A percentile compares a stretch with the other conserved stretches of the same genome.
phyloP scores from a whole-genome alignment of 2,888 invertebrate species.

The Pseudococcus viburni region DNA sequence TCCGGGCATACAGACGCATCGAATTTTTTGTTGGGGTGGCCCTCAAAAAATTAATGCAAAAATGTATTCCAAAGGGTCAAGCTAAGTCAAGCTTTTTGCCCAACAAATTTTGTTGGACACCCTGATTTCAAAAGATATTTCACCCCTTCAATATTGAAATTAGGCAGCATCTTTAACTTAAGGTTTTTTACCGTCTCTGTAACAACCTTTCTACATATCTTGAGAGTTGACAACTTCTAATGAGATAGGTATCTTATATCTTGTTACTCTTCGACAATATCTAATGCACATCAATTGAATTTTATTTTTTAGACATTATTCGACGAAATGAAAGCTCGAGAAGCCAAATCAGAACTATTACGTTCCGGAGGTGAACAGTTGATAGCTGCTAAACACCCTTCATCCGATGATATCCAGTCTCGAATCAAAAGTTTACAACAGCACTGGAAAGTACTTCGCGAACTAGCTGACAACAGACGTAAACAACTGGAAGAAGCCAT shows the following conservation, averaged over 20 bases:
- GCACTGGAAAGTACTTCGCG: slow-evolving; percentile 92
- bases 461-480: slow-evolving; percentile 82
- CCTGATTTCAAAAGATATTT: too few relatives aligned
- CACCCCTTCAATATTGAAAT: too few relatives aligned
- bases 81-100: too few relatives aligned
- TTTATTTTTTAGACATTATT: slow-evolving; percentile 72
- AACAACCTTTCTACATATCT: too few relatives aligned
- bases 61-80: too few relatives aligned
- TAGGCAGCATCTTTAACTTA: too few relatives aligned
- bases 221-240: too few relatives aligned
- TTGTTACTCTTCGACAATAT: neutral
- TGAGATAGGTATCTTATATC: neutral
- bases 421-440: slow-evolving; percentile 84
- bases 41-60: too few relatives aligned
- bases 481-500: slow-evolving; percentile 88
- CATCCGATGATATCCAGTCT: slow-evolving; percentile 84
- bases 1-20: too few relatives aligned
- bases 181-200: too few relatives aligned
- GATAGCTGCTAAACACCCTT: slow-evolving; percentile 86
- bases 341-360: slow-evolving; percentile 81
- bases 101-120: too few relatives aligned
- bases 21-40: too few relatives aligned
- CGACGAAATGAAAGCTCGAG: slow-evolving; percentile 89
- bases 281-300: neutral
- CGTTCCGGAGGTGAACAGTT: slow-evolving; percentile 81